Conservation (phyloP, 2,113 vertebrate genomes). For the Caloenas nicobarica region DNA sequence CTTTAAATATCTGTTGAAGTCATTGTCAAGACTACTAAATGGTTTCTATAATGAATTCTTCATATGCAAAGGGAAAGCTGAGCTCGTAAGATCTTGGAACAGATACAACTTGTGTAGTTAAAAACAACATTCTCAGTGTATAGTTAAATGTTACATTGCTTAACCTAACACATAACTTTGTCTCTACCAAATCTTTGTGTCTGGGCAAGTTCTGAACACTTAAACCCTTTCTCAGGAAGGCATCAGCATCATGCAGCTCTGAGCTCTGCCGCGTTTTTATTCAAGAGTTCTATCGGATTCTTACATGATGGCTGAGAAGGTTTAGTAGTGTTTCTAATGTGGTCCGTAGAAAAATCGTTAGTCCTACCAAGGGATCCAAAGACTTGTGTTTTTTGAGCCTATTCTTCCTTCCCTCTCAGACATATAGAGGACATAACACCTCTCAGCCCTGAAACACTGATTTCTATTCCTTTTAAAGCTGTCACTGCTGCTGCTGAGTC, state of each 20-base stretch:
- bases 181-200: not conserved
- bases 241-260: not conserved
- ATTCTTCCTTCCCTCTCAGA: not conserved
- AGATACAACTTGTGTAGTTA: not conserved
- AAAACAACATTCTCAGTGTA: not conserved
- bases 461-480: not conserved
- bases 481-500: not conserved
- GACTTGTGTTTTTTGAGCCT: not conserved
- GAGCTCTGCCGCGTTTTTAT: not conserved
- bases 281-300: not conserved
- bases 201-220: not conserved
- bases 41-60: not conserved
- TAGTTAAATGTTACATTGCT: not conserved
- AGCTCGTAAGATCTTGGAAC: not conserved
- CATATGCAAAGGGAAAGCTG: not conserved
- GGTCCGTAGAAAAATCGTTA: not conserved
- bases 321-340: not conserved
- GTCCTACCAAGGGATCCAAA: not conserved
- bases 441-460: not conserved
- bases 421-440: not conserved
- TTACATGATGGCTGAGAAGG: not conserved
- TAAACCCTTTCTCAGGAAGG: not conserved
- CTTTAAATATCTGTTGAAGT: not conserved
- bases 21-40: not conserved
- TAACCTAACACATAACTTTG: not conserved